Evolutionary conservation across 2,888 invertebrate genomes (phyloP).

Genomic region (Aporophyla lueneburgensis): DNA sequence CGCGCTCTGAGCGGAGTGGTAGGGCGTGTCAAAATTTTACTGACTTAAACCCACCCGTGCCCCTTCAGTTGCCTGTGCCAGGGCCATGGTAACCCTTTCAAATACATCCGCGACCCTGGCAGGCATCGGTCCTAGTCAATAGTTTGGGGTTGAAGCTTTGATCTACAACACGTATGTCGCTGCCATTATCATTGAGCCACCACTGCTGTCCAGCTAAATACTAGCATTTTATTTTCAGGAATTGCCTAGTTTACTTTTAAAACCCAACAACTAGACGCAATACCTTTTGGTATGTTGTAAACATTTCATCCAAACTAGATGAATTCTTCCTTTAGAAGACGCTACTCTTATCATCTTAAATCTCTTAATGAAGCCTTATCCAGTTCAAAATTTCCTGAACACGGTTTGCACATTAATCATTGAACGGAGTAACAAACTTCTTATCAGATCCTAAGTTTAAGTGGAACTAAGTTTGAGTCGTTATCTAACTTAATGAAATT

Average conservation of each 20-base stretch:
- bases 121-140: no score
- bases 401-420: constrained; percentile 45
- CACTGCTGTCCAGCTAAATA: not conserved
- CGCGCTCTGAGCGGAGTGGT: no score
- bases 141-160: no score
- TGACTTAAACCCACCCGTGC: no score
- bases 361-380: not conserved
- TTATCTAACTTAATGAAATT: constrained; percentile 59
- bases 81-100: no score
- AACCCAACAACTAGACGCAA: not conserved
- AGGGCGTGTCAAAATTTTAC: no score
- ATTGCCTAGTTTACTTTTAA: not conserved
- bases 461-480: constrained; percentile 42
- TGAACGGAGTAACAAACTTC: constrained; percentile 42
- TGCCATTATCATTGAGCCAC: no score
- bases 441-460: constrained; percentile 56
- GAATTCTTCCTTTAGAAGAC: no score
- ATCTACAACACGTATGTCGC: no score
- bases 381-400: constrained; percentile 11
- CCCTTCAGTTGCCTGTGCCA: no score
- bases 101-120: no score
- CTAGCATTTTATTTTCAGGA: not conserved
- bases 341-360: not conserved
- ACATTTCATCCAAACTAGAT: not conserved
- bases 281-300: not conserved